Percentiles rank a stretch among this genome's conserved stretches.
phyloP scores from a whole-genome alignment of 2,888 invertebrate genomes.

The Polydesmus complanatus region DNA sequence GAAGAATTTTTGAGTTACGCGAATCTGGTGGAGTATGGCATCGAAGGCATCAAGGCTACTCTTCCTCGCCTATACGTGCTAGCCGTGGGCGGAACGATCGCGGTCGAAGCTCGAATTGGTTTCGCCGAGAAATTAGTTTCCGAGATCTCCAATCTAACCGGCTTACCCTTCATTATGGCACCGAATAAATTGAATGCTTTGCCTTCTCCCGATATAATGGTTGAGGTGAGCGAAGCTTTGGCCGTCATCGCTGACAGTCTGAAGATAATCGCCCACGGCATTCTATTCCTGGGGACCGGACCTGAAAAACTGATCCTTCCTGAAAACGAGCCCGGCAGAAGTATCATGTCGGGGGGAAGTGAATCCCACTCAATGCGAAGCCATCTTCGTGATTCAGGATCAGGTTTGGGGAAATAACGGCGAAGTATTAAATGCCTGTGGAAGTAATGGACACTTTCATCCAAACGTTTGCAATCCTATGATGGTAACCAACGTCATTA shows the following conservation, averaged over 20 bases:
- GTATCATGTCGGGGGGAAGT: constrained; percentile 99
- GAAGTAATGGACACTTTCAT: constrained; percentile 94
- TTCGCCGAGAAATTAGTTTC: constrained; percentile 88
- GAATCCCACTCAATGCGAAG: constrained; percentile 97
- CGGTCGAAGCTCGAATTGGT: constrained; percentile 83
- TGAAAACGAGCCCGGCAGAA: constrained; percentile 97
- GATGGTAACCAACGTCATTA: constrained; percentile 82
- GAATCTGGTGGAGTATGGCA: constrained; percentile 68
- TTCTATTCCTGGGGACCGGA: constrained; percentile 78
- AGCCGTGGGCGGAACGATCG: constrained; percentile 89
- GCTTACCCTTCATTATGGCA: constrained; percentile 81
- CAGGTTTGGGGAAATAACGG: constrained; percentile 98
- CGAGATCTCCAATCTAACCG: constrained; percentile 63
- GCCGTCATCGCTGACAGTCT: constrained; percentile 79
- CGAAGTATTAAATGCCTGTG: constrained; percentile 79
- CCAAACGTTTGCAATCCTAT: constrained; percentile 96
- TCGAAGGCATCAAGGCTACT: constrained; percentile 63
- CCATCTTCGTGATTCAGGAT: constrained; percentile 90
- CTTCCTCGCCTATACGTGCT: constrained; percentile 76
- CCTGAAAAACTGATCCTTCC: constrained; percentile 88
- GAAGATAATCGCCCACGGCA: constrained; percentile 96
- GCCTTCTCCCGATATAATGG: constrained; percentile 83
- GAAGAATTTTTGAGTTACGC: constrained; percentile 95
- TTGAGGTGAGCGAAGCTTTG: constrained; percentile 86
- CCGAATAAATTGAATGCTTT: constrained; percentile 96